Conservation (phyloP, 2,888 invertebrate genomes). For the Thymelicus sylvestris region DNA sequence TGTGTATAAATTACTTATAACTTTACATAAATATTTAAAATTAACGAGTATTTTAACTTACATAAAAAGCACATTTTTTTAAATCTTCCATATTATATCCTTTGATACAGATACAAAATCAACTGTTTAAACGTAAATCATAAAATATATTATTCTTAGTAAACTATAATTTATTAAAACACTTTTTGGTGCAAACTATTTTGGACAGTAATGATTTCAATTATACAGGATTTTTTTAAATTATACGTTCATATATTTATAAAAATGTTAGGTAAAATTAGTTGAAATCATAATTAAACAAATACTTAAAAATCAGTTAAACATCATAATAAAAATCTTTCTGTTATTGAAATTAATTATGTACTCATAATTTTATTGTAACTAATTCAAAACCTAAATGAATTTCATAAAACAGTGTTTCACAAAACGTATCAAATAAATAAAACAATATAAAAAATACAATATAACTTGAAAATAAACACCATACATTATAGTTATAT, state of each 20-base stretch:
- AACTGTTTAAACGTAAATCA: not conserved
- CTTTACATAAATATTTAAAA: conserved; percentile 2
- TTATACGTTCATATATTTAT: too few relatives aligned
- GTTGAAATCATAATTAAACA: too few relatives aligned
- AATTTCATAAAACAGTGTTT: too few relatives aligned
- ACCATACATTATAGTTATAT: not conserved
- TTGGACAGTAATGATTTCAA: conserved; percentile 9
- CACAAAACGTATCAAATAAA: too few relatives aligned
- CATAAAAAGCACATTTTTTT: conserved; percentile 1
- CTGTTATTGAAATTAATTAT: too few relatives aligned
- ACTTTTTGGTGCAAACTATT: conserved; percentile 8
- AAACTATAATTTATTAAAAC: conserved; percentile 4
- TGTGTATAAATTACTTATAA: conserved; percentile 3
- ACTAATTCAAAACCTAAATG: too few relatives aligned
- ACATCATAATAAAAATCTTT: too few relatives aligned
- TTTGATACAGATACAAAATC: not conserved
- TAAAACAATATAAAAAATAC: too few relatives aligned
- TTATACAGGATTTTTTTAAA: not conserved
- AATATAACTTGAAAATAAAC: too few relatives aligned
- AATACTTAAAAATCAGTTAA: too few relatives aligned
- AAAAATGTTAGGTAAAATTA: too few relatives aligned
- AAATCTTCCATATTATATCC: not conserved
- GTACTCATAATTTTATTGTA: too few relatives aligned
- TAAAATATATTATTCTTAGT: not conserved
- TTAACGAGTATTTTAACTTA: conserved; percentile 6